Base-by-base conservation (phyloP, 2,888 invertebrate species). In the Lumbricus terrestris region DNA sequence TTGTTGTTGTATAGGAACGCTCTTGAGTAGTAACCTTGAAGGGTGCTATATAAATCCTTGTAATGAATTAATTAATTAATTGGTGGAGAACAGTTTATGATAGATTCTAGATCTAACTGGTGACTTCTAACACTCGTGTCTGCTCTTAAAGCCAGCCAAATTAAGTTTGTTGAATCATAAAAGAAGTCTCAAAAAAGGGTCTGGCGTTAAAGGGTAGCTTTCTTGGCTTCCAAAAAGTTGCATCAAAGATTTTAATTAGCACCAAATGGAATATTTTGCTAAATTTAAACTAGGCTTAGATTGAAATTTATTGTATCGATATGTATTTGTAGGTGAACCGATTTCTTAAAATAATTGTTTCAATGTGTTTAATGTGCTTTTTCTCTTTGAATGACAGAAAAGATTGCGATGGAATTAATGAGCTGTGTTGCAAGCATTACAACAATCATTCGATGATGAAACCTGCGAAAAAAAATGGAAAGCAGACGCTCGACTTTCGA, bases 341-440 rank as follows among this genome's bases (percentile, higher is more conserved):
- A 47, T 47, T 47, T 40, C 23, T n/a, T n/a, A n/a, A n/a, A n/a
- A n/a, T n/a, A n/a, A n/a, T n/a, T n/a, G n/a, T n/a, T n/a, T n/a
- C n/a, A n/a, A n/a, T n/a, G n/a, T n/a, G n/a, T n/a, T n/a, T n/a
- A n/a, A n/a, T n/a, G n/a, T n/a, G n/a, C n/a, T n/a, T n/a, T n/a
- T n/a, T n/a, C n/a, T n/a, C n/a, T n/a, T n/a, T 29, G n/a, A 69
- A 69, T 69, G 69, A 69, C 92, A 94, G 94, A 83, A 90, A 90
- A 38, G 92, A 93, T 90, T 94, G 94, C 91, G 93, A 92, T 15
- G 92, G 92, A 35, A 93, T 94, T 88, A 94, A 94, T 91, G 93
- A 94, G 88, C 89, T 93, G 23, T 94, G 94, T 90, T 93, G 93
- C 91, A 90, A 91, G 34, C 92, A 92, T 37, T 94, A 94, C 92